Evolutionary conservation across 2,797 vertebrate genomes (phyloP).

Genomic region (Hypotaenidia okinawae): DNA sequence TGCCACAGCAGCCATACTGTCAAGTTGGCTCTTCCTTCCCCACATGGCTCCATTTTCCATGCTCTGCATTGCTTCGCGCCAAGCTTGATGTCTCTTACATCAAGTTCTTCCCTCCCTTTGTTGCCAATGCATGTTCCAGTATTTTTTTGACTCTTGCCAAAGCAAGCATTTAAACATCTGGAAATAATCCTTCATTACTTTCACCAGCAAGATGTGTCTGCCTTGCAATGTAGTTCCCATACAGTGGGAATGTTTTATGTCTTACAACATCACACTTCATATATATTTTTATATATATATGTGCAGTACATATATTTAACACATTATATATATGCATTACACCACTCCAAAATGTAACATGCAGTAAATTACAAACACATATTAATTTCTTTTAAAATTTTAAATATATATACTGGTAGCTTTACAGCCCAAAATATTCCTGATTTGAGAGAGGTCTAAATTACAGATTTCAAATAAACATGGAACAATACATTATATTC

Average conservation of each 20-base stretch:
- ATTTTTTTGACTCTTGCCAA: conserved; percentile 83
- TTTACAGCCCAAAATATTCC: background rate
- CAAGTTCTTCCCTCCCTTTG: conserved; percentile 58
- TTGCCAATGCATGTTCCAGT: conserved; percentile 74
- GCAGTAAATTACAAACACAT: background rate
- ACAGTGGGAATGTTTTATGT: background rate
- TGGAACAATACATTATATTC: background rate
- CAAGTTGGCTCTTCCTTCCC: background rate
- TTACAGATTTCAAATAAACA: background rate
- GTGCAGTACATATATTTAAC: background rate
- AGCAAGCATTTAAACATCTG: conserved; percentile 88
- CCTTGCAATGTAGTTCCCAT: conserved; percentile 34
- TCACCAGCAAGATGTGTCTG: conserved; percentile 51
- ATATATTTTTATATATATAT: background rate
- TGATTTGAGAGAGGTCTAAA: background rate
- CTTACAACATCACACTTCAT: background rate
- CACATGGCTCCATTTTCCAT: conserved; percentile 19
- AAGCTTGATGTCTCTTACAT: conserved; percentile 30
- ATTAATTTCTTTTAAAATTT: background rate
- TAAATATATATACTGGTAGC: background rate
- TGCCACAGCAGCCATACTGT: background rate
- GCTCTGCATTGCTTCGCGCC: conserved; percentile 45
- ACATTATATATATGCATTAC: background rate
- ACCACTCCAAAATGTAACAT: background rate
- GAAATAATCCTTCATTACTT: conserved; percentile 80